Evolutionary conservation across 2,888 invertebrate species (phyloP).

Genomic region (Thysanoteuthis rhombus): DNA sequence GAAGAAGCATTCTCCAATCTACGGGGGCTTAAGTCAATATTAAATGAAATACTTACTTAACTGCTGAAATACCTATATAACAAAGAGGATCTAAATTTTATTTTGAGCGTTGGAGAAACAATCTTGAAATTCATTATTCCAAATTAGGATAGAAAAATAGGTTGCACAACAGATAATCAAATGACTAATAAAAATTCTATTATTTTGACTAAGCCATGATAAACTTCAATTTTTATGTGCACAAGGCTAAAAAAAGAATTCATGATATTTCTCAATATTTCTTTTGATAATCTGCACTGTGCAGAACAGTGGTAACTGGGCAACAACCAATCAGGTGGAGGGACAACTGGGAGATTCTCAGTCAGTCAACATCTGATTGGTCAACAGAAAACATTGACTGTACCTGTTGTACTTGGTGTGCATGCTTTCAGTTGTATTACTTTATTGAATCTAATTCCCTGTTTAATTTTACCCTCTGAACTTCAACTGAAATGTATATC

Average conservation of each 20-base stretch:
- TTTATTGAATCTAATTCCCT: background rate
- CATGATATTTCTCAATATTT: background rate
- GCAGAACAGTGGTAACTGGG: background rate
- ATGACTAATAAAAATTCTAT: background rate
- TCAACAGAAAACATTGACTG: background rate
- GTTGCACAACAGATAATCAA: background rate
- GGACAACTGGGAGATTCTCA: background rate
- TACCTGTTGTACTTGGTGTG: background rate
- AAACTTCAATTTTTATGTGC: background rate
- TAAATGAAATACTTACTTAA: no score
- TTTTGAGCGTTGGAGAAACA: no score
- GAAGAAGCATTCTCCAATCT: no score
- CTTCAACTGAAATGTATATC: background rate
- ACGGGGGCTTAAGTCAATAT: no score
- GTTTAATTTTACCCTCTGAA: background rate
- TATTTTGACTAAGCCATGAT: background rate
- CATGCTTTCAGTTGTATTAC: background rate
- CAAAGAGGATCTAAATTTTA: no score
- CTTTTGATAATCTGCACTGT: background rate
- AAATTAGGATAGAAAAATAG: no score
- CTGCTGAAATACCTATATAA: no score
- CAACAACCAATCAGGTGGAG: background rate
- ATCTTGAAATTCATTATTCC: no score
- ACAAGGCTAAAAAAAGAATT: background rate
- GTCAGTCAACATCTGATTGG: background rate